Conservation (phyloP, 2,113 vertebrate genomes). For the Charadrius vociferus region DNA sequence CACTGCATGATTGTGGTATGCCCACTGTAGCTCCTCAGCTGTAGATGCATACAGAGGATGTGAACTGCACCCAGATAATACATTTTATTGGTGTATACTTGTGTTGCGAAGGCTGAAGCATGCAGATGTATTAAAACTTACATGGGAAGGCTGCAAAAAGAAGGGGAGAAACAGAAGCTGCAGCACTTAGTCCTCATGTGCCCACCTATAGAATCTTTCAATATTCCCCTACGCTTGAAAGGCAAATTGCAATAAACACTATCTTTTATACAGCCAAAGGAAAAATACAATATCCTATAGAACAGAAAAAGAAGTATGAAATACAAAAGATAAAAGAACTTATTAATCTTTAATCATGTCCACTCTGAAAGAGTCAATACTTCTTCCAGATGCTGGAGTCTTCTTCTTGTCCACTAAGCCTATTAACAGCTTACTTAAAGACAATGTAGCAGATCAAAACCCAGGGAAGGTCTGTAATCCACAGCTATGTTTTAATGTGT, state of each 20-base stretch:
- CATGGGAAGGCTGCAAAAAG: not conserved
- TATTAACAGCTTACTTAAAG: not conserved
- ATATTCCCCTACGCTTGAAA: not conserved
- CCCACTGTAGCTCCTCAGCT: not conserved
- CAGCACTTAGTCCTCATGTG: not conserved
- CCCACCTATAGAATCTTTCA: not conserved
- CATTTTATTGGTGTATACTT: not conserved
- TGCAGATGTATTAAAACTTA: not conserved
- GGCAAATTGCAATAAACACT: not conserved
- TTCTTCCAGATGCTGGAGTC: not conserved
- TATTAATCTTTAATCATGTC: constrained; percentile 1
- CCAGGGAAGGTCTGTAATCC: not conserved
- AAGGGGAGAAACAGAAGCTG: not conserved
- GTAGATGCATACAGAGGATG: not conserved
- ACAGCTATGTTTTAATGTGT: not conserved
- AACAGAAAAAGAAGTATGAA: not conserved
- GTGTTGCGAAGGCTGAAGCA: not conserved
- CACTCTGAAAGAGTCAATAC: not conserved
- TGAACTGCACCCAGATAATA: not conserved
- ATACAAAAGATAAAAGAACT: not conserved
- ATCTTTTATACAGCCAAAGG: not conserved
- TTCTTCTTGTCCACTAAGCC: not conserved
- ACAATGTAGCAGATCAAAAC: not conserved
- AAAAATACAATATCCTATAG: not conserved
- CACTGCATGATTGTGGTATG: not conserved